Evolutionary conservation across 2,888 invertebrate genomes (phyloP).

Genomic region (Drosophila pegasa): DNA sequence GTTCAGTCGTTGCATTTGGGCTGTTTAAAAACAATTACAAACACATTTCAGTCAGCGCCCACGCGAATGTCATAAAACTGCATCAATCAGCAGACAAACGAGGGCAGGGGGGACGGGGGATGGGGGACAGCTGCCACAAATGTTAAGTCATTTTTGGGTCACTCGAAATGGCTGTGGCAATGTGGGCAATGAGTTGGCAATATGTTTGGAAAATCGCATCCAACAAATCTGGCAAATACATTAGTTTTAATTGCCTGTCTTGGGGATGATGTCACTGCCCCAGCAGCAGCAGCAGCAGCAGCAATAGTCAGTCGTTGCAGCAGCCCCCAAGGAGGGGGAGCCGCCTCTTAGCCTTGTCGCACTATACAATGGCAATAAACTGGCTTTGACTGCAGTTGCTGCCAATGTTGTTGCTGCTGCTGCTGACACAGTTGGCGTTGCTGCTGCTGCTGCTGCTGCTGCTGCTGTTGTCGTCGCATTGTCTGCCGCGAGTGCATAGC

Average conservation of each 20-base stretch:
- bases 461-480: slow-evolving; percentile 53
- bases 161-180: slow-evolving; percentile 45
- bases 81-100: slow-evolving; percentile 64
- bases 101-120: slow-evolving; percentile 1
- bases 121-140: slow-evolving; percentile 28
- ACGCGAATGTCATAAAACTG: slow-evolving; percentile 59
- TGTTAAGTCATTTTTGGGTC: slow-evolving; percentile 68
- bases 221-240: slow-evolving; percentile 71
- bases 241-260: slow-evolving; percentile 68
- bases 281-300: slow-evolving; percentile 16
- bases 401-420: slow-evolving; percentile 28
- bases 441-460: slow-evolving; percentile 48
- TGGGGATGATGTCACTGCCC: slow-evolving; percentile 66
- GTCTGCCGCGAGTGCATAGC: slow-evolving; percentile 52
- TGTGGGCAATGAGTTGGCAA: slow-evolving; percentile 57
- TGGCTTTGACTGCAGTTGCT: slow-evolving; percentile 58
- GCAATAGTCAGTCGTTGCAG: slow-evolving; percentile 3
- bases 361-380: slow-evolving; percentile 61
- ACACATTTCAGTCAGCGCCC: slow-evolving; percentile 48
- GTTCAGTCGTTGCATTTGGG: slow-evolving; percentile 21
- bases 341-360: slow-evolving; percentile 58
- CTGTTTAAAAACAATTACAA: slow-evolving; percentile 69
- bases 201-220: slow-evolving; percentile 55
- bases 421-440: slow-evolving; percentile 48
- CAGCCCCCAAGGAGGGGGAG: slow-evolving; percentile 19